A percentile compares a stretch with the other conserved stretches of the same genome.
Conservation (phyloP, 2,888 invertebrate species). For the Scaptomyza reducta region DNA sequence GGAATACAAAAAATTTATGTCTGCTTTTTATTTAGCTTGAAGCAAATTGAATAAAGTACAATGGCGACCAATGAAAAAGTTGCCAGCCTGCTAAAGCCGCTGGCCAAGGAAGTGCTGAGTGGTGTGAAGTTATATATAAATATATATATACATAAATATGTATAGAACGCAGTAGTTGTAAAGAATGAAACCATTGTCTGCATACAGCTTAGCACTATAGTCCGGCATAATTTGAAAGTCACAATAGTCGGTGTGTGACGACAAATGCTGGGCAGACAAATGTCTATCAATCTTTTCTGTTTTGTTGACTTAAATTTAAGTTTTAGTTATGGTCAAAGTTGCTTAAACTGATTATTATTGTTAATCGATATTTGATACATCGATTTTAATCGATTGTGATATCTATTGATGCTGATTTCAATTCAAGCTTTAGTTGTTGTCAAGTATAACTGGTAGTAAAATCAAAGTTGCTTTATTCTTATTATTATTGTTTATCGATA, state of each 20-base stretch:
- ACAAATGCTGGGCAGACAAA: constrained; percentile 8
- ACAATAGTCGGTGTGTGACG: constrained; percentile 15
- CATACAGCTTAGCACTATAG: constrained; percentile 3
- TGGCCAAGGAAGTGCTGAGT: constrained; percentile 36
- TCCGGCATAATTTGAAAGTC: constrained; percentile 43
- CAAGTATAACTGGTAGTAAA: no score
- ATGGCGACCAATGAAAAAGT: constrained; percentile 46
- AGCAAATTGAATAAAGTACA: constrained; percentile 77
- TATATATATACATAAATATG: background rate
- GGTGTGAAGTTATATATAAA: constrained; percentile 21
- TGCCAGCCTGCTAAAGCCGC: constrained; percentile 22
- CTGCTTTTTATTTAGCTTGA: constrained; percentile 37
- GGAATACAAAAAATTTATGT: constrained; percentile 63
- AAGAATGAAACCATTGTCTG: constrained; percentile 35
- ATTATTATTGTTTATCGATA: no score
- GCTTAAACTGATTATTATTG: background rate
- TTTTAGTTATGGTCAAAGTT: background rate
- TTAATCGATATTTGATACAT: background rate
- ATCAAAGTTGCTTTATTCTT: no score
- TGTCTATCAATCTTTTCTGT: constrained; percentile 25
- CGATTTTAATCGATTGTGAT: background rate
- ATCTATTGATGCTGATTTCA: no score
- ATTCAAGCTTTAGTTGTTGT: no score
- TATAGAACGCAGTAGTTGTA: background rate
- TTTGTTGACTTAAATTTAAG: constrained; percentile 9